These are phyloP conservation scores for Digitonthophagus gazella DNA, from an alignment of 2,888 invertebrate species.

Conservation along the genomic window DNA sequence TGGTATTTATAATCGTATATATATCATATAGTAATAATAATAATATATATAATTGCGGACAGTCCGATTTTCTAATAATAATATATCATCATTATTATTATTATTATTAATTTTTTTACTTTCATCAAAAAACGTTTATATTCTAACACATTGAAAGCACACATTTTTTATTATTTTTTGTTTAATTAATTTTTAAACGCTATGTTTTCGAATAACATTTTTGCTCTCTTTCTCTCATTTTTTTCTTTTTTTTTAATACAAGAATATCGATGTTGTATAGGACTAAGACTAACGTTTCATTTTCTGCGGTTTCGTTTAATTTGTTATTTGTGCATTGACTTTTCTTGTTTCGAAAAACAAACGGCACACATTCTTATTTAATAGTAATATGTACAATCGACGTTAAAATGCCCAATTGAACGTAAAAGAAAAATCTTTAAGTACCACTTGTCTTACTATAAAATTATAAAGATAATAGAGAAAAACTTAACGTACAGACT, in stretches of 20 bases:
- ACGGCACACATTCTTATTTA: neutral
- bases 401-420: constrained; percentile 31
- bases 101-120: constrained; percentile 39
- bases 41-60: constrained; percentile 44
- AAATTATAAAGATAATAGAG: constrained; percentile 41
- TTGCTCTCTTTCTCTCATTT: constrained; percentile 20
- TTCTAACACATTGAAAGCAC: constrained; percentile 54
- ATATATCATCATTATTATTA: constrained; percentile 16
- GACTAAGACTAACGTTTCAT: constrained; percentile 35
- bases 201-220: constrained; percentile 32
- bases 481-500: constrained; percentile 10
- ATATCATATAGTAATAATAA: constrained; percentile 26
- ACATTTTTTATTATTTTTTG: constrained; percentile 36
- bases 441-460: constrained; percentile 42
- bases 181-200: constrained; percentile 25
- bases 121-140: constrained; percentile 41
- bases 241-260: constrained; percentile 38
- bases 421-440: constrained; percentile 35
- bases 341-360: constrained; percentile 3
- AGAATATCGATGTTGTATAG: constrained; percentile 50
- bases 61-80: constrained; percentile 47
- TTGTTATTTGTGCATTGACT: constrained; percentile 51
- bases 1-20: constrained; percentile 43
- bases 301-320: constrained; percentile 32
- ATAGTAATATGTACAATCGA: constrained; percentile 11